Percentiles rank a stretch among this genome's conserved stretches.
Conservation (phyloP, 2,888 invertebrate species). For the Glaucopsyche alexis region DNA sequence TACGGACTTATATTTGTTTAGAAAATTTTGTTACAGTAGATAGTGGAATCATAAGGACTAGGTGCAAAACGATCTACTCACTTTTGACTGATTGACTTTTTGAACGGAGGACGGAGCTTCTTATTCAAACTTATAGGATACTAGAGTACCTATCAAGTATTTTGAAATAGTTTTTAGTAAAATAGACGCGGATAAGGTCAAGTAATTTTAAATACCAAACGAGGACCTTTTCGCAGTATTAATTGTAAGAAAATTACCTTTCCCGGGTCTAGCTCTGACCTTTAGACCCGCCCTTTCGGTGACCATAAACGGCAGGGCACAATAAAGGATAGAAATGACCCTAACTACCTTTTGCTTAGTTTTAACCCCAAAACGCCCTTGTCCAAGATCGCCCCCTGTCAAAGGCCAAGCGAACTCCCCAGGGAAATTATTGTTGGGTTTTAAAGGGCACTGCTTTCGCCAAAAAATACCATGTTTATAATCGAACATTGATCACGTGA, state of each 20-base stretch:
- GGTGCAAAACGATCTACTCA: too few species aligned
- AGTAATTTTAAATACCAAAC: slow-evolving; percentile 28
- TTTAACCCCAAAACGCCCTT: slow-evolving; percentile 66
- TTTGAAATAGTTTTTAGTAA: neutral
- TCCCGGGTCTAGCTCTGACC: slow-evolving; percentile 55
- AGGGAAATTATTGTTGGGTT: slow-evolving; percentile 80
- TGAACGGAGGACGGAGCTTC: too few species aligned
- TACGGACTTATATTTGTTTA: neutral
- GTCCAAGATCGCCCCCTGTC: slow-evolving; percentile 73
- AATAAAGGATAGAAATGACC: slow-evolving; percentile 73
- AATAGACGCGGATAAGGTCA: slow-evolving; percentile 24
- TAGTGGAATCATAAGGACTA: neutral
- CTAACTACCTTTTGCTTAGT: slow-evolving; percentile 63
- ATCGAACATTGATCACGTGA: slow-evolving; percentile 68
- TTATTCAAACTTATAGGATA: too few species aligned
- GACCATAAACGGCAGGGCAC: slow-evolving; percentile 77
- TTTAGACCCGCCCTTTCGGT: slow-evolving; percentile 69
- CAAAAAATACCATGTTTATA: slow-evolving; percentile 68
- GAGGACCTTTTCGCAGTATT: slow-evolving; percentile 48
- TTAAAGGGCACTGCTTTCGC: slow-evolving; percentile 78
- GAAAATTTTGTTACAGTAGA: neutral
- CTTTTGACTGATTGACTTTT: too few species aligned
- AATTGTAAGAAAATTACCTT: slow-evolving; percentile 65
- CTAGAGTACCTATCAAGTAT: too few species aligned
- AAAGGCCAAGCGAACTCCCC: slow-evolving; percentile 70